Percentiles rank a stretch among this genome's conserved stretches.
Conservation (phyloP, 2,113 vertebrate genomes). For the Noturus placidus region DNA sequence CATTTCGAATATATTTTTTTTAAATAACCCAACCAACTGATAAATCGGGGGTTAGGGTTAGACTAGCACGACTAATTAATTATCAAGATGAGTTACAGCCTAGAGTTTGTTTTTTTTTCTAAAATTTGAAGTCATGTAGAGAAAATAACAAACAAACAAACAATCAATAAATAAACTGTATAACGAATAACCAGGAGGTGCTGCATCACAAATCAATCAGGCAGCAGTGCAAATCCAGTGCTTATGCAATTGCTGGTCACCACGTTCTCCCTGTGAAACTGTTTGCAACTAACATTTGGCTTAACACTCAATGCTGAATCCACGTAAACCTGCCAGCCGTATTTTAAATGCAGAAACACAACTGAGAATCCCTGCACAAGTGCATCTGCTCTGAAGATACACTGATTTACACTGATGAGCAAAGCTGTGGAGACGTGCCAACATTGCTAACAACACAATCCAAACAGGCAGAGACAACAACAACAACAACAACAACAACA, state of each 20-base stretch:
- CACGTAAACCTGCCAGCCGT: not conserved
- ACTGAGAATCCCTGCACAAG: not conserved
- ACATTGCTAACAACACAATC: not conserved
- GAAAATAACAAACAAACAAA: not conserved
- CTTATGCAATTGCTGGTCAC: not conserved
- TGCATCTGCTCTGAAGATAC: not conserved
- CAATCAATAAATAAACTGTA: not conserved
- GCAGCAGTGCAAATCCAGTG: no score
- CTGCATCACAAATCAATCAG: not conserved
- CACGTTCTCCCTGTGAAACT: not conserved
- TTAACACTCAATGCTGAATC: not conserved
- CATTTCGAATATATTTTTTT: not conserved
- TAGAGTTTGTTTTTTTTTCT: not conserved
- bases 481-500: not conserved
- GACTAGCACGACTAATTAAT: not conserved
- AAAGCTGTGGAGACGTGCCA: not conserved
- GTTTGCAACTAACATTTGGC: not conserved
- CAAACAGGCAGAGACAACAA: not conserved
- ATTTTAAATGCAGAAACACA: not conserved
- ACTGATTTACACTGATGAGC: not conserved
- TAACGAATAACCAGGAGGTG: not conserved
- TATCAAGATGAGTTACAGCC: not conserved
- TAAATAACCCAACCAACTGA: not conserved
- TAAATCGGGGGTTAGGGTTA: not conserved
- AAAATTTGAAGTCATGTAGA: not conserved